phyloP scores from a whole-genome alignment of 2,113 vertebrate species.

The Otolemur garnettii region DNA sequence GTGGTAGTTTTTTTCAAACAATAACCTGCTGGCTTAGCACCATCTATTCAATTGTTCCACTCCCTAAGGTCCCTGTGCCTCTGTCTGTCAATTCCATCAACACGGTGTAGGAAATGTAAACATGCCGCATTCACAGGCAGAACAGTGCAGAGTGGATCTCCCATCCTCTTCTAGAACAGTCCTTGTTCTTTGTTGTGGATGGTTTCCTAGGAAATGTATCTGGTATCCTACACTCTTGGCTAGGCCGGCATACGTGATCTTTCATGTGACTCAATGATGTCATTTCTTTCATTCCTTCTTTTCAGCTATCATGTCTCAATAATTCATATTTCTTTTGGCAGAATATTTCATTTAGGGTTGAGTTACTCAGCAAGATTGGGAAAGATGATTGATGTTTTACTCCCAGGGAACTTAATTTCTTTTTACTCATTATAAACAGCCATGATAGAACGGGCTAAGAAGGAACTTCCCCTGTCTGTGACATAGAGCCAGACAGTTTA shows the following conservation, averaged over 20 bases:
- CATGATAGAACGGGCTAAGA: conserved; percentile 35
- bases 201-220: conserved; percentile 62
- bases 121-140: not conserved
- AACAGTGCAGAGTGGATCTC: not conserved
- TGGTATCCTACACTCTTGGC: not conserved
- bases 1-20: not conserved
- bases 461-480: conserved; percentile 66
- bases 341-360: conserved; percentile 43
- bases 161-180: conserved; percentile 17
- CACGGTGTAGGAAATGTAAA: not conserved
- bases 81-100: not conserved
- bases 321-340: conserved; percentile 80
- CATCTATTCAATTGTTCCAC: not conserved
- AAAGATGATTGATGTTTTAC: conserved; percentile 38
- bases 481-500: conserved; percentile 70
- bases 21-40: not conserved
- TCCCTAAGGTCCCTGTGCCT: not conserved
- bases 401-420: conserved; percentile 52
- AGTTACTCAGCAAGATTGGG: conserved; percentile 66
- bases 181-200: conserved; percentile 54
- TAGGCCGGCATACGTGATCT: conserved; percentile 32
- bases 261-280: conserved; percentile 58
- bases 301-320: conserved; percentile 51
- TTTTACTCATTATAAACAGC: conserved; percentile 66
- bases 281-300: conserved; percentile 71